These are phyloP conservation scores for Cherax quadricarinatus DNA, from an alignment of 1,140 invertebrate species.

Conservation along the genomic window DNA sequence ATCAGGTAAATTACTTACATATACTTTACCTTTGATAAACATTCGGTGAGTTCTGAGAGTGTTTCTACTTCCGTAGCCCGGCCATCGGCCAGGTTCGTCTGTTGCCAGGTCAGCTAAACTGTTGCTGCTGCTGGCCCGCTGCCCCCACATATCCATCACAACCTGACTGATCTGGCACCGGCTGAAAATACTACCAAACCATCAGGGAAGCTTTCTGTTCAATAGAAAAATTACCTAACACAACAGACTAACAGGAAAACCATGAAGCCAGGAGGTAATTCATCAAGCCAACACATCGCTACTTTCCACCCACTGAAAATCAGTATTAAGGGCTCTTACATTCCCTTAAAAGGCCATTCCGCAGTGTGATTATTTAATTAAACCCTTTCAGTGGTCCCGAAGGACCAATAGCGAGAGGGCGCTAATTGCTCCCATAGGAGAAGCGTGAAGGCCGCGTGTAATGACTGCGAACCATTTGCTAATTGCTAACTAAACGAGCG, in stretches of 20 bases:
- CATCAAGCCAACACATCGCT: not conserved
- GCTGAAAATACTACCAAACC: no score
- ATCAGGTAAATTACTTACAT: no score
- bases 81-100: no score
- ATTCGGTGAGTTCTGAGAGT: no score
- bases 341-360: not conserved
- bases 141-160: no score
- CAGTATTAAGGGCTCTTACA: not conserved
- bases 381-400: not conserved
- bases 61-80: no score
- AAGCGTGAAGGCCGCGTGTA: not conserved
- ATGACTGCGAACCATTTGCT: conserved; percentile 11
- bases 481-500: not conserved
- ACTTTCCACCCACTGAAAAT: not conserved
- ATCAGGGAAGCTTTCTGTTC: not conserved
- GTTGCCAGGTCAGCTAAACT: no score
- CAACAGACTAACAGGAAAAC: not conserved
- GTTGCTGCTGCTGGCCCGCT: no score
- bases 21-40: no score
- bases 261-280: no score
- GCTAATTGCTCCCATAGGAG: not conserved
- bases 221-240: not conserved
- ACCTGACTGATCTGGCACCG: no score
- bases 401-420: not conserved
- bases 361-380: conserved; percentile 4